Evolutionary conservation across 2,797 vertebrate species (phyloP).

Genomic region (Atherinosoma microstoma): DNA sequence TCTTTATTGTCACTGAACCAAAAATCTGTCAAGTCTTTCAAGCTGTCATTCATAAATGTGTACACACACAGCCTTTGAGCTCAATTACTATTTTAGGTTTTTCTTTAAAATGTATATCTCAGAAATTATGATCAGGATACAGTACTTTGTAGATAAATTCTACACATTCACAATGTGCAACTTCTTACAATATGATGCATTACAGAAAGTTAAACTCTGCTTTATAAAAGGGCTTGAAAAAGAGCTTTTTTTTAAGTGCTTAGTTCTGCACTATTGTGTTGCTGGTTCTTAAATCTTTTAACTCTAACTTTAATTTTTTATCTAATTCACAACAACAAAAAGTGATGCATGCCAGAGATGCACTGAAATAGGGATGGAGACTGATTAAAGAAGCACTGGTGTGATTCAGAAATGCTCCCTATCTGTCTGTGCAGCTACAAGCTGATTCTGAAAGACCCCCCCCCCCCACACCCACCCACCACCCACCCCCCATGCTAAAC

Average conservation of each 20-base stretch:
- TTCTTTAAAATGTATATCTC: background rate
- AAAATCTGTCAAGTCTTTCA: background rate
- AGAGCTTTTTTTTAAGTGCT: background rate
- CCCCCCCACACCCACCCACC: background rate
- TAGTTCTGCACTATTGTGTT: background rate
- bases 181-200: background rate
- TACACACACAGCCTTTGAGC: background rate
- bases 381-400: background rate
- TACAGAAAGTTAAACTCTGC: background rate
- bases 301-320: background rate
- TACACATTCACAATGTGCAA: background rate
- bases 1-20: background rate
- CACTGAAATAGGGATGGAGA: background rate
- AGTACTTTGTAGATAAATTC: background rate
- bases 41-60: constrained; percentile 3
- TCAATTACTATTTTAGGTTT: background rate
- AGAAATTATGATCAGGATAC: background rate
- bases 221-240: background rate
- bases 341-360: background rate
- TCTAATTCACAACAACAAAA: background rate
- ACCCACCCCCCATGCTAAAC: constrained; percentile 8
- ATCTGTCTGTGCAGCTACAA: constrained; percentile 3
- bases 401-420: background rate
- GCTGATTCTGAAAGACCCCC: constrained; percentile 44
- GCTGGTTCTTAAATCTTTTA: background rate